Percentiles rank a stretch among this genome's conserved stretches.
These are phyloP conservation scores for Rhingia campestris DNA, from an alignment of 2,888 invertebrate species.

Conservation along the genomic window DNA sequence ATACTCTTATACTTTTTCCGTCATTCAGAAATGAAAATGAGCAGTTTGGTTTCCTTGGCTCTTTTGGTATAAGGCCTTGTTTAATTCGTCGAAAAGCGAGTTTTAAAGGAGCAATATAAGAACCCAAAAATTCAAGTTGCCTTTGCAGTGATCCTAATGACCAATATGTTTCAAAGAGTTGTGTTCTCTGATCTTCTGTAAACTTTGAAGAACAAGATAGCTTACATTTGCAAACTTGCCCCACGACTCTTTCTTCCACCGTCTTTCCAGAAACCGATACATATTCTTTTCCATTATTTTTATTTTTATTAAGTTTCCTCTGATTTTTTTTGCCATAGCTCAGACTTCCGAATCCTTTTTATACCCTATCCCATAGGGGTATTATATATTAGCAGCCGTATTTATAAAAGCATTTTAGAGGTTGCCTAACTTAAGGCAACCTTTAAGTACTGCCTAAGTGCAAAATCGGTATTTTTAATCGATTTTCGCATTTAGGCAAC, in stretches of 20 bases:
- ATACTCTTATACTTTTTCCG: slow-evolving; percentile 3
- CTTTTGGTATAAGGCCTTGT: slow-evolving; percentile 1
- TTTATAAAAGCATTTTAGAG: too few relatives aligned
- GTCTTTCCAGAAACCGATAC: not conserved
- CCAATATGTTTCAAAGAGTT: not conserved
- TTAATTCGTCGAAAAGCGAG: not conserved
- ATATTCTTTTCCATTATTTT: not conserved
- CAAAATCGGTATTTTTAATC: too few relatives aligned
- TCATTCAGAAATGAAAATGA: slow-evolving; percentile 2
- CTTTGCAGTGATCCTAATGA: not conserved
- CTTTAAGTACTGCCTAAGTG: too few relatives aligned
- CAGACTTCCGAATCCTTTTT: not conserved
- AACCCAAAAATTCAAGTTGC: not conserved
- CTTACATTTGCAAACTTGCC: not conserved
- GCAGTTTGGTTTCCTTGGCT: not conserved
- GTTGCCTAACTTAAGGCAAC: too few relatives aligned
- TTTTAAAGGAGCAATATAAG: slow-evolving; percentile 1
- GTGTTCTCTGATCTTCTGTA: not conserved
- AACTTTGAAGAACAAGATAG: not conserved
- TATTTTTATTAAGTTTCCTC: too few relatives aligned
- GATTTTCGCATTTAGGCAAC: too few relatives aligned
- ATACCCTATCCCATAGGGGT: too few relatives aligned
- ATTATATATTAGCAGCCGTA: too few relatives aligned
- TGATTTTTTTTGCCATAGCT: not conserved
- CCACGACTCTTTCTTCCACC: not conserved